phyloP scores from a whole-genome alignment of 1,140 invertebrate species.

The Gyrodactylus bullatarudis region DNA sequence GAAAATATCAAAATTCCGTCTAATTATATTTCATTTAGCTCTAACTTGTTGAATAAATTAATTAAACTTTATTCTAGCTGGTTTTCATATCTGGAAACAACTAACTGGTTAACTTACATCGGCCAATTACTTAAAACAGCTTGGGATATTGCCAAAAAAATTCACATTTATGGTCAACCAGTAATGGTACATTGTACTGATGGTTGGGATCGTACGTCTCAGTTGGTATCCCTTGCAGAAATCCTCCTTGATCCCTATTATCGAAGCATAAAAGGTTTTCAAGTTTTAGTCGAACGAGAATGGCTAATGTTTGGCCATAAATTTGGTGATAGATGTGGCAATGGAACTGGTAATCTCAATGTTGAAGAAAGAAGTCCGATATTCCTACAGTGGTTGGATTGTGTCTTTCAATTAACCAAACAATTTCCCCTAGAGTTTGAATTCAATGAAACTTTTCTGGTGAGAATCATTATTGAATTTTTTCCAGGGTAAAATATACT shows the following conservation, averaged over 20 bases:
- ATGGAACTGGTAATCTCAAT: conserved; percentile 20
- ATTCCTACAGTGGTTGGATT: conserved; percentile 85
- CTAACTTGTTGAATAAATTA: too few species aligned
- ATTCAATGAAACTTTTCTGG: conserved; percentile 63
- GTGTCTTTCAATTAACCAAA: conserved; percentile 51
- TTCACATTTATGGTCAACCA: neutral
- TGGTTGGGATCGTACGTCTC: conserved; percentile 34
- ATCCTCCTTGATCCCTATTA: conserved; percentile 77
- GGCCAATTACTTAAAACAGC: conserved; percentile 1
- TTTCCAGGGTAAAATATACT: too few species aligned
- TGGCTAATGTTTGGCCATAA: conserved; percentile 89
- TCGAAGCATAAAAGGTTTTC: conserved; percentile 68
- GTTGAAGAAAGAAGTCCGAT: conserved; percentile 64
- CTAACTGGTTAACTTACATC: neutral
- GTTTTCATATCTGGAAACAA: neutral
- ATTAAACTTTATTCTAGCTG: too few species aligned
- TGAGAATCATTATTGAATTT: conserved; percentile 17
- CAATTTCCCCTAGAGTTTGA: conserved; percentile 76
- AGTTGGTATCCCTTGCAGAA: conserved; percentile 71
- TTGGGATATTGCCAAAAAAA: neutral
- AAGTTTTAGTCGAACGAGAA: conserved; percentile 54
- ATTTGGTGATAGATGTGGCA: conserved; percentile 66
- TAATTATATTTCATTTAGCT: neutral
- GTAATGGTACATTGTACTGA: conserved; percentile 33
- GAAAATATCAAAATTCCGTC: neutral